Base-by-base conservation (phyloP, 2,113 vertebrate genomes). In the Pachypanchax playfairii region DNA sequence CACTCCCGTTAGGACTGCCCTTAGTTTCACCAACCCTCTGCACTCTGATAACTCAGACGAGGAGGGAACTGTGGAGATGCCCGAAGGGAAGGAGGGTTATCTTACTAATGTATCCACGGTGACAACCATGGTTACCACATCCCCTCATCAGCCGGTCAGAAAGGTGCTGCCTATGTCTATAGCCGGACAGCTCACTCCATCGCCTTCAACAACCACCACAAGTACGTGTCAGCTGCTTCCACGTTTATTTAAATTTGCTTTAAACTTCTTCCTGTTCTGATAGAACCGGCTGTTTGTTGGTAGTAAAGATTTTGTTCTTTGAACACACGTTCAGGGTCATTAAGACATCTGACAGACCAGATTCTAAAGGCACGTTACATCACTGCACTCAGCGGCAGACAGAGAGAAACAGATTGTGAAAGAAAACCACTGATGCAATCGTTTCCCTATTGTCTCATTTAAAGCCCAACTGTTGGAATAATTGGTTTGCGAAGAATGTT, bases 1-100 rank as follows among this genome's bases (percentile, higher is more conserved):
- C 21, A 82, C 82, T 21, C 84, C 88, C 0, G 70, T 90, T 66
- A 90, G 93, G 85, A 91, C 91, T 41, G 94, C 95, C 10, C 93
- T 98, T 51, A 94, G 95, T 87, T 99, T 99, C 85, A 98, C 95
- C 72, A 98, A 99, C 84, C 97, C 96, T 42, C 93, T 98, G 73
- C 96, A 99, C 80, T 95, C 95, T 0, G 96, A 97, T 75, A 93
- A 95, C 86, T 97, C 96, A 0, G 96, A 96, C 20, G 94, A 93
- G 2, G 95, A 98, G 70, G 92, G 83, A 2, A 95, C 95, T 0
- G 92, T 92, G 38, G 91, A 90, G 86, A 73, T 84, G 83, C 48
- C 63, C 0, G 61, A 41, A 2, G 73, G 48, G 10, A 81, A 77
- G 52, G 83, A 84, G 15, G 21, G 57, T 15, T 39, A 26, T 12